These are phyloP conservation scores for Campoplex nolae DNA, from an alignment of 2,888 invertebrate genomes.

Conservation along the genomic window DNA sequence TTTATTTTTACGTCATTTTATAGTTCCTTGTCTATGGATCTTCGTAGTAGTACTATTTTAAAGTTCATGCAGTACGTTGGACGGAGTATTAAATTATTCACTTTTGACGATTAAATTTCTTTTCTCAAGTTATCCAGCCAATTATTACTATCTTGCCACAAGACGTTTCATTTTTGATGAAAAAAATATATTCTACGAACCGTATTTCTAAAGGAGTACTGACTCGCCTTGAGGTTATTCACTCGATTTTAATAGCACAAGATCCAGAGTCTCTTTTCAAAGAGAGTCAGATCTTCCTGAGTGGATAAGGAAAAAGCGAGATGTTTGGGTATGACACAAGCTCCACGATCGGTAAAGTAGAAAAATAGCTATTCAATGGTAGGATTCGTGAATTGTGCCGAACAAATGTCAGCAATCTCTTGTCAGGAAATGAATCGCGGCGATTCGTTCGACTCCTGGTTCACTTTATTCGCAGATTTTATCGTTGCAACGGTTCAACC, in stretches of 20 bases:
- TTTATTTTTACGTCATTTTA: background rate
- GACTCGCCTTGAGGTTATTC: constrained; percentile 16
- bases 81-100: background rate
- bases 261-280: background rate
- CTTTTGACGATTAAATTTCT: background rate
- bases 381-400: constrained; percentile 65
- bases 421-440: constrained; percentile 65
- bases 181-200: background rate
- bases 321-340: constrained; percentile 60
- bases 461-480: constrained; percentile 65
- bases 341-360: constrained; percentile 31
- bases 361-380: constrained; percentile 64
- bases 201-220: constrained; percentile 23
- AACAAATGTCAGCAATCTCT: constrained; percentile 68
- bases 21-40: too few species aligned
- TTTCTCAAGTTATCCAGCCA: constrained; percentile 10
- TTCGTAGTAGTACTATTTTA: background rate
- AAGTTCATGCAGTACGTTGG: too few species aligned
- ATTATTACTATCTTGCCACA: constrained; percentile 24
- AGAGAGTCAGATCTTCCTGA: constrained; percentile 45
- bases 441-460: constrained; percentile 65
- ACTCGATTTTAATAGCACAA: constrained; percentile 38
- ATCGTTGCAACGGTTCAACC: constrained; percentile 58
- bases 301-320: constrained; percentile 58
- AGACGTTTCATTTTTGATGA: background rate